Base-by-base conservation (phyloP, 2,888 invertebrate species). In the Standfussiana lucernea region DNA sequence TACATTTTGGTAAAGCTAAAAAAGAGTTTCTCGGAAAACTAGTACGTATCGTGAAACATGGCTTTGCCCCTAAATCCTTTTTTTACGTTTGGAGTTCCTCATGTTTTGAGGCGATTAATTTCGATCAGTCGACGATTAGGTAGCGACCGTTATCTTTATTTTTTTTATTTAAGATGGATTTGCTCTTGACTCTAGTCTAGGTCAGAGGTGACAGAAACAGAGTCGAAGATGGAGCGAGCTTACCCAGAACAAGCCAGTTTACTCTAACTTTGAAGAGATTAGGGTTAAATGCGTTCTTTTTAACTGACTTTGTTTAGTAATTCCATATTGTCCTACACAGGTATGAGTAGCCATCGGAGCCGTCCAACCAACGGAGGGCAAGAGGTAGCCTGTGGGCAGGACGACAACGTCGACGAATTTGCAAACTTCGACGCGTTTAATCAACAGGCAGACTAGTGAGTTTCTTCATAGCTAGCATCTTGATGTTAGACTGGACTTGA, bases 371-470 rank as follows among this genome's bases (percentile, higher is more conserved):
- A 61, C 47, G 82, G 79, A 13, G 78, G 62, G 0, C 77, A 88
- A 28, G 92, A 93, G 61, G 91, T 92, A 67, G 92, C 93, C 0
- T 91, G 92, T 75, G 92, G 91, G 0, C 89, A 90, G 35, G 92
- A 92, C 50, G 88, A 90, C 4, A 77, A 53, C 11, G 45, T 66
- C 35, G 81, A 72, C 0, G 87, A 84, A 8, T 90, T 78, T 65
- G 84, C 81, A 0, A 90, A 89, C 65, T 85, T 82, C 37, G 91
- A 90, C 2, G 50, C 77, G 5, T 90, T 80, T 75, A 86, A 87
- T 21, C 83, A 24, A 0, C 79, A 80, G 11, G 47, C 82, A 7
- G 87, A 91, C n/a, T 86, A 80, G 93, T 93, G 84, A 67, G 89
- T 88, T 64, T n/a, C 32, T n/a, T 40, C 13, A 69, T 18, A 56